Base-by-base conservation (phyloP, 1,140 invertebrate genomes). In the Cephus cinctus region DNA sequence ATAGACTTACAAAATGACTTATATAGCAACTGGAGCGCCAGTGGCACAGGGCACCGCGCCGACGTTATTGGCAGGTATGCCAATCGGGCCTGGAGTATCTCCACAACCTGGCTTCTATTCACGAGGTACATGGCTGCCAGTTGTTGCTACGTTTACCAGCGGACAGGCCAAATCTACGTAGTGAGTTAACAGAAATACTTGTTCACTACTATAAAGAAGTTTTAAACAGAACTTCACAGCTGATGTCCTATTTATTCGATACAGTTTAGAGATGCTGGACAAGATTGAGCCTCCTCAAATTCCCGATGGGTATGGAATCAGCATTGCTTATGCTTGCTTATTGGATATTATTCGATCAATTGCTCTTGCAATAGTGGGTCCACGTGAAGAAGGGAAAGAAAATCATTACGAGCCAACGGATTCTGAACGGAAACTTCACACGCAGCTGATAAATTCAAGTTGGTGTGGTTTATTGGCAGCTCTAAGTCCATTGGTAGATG, bases 391-490 rank as follows among this genome's bases (percentile, higher is more conserved):
- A 38, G 56, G 61, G 20, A 57, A 32, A 8, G 65, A 70, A 54
- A 78, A 69, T 47, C 69, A 67, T 21, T 79, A 82, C 35, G 63
- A 78, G 20, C 73, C 78, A 9, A 69, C 62, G 6, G 77, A 82
- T 55, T 76, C 76, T 5, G 78, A 80, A 36, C 78, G 76, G 46
- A 80, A 82, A 43, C 63, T 89, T 6, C 82, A 87, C 59, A 72
- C 79, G 32, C 88, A 96, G 71, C 72, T 98, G 15, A 86, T 98
- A 3, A 92, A 92, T 65, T 98, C 94, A 0, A 94, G 94, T 53
- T 98, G 95, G 94, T 94, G 92, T 69, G 94, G 94, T 4, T 76
- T 98, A 20, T 78, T 98, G 11, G 91, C 92, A 57, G 94, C 95
- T 5, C 76, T 98, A 19, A 92, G 90, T 54, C 86, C 95, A 0